Evolutionary conservation across 2,113 vertebrate genomes (phyloP).

Genomic region (Hemicordylus capensis): DNA sequence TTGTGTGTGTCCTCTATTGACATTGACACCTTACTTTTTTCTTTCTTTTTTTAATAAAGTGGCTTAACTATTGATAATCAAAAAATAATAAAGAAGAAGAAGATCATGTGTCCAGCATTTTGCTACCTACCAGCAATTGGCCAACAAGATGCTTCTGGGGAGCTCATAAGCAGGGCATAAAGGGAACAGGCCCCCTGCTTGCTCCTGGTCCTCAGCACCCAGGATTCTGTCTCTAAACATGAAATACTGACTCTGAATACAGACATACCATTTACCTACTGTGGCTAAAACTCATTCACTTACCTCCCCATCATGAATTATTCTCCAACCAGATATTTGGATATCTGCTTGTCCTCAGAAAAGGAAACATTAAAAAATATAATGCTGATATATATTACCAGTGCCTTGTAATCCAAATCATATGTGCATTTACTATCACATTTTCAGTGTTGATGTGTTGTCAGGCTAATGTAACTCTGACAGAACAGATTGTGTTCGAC

Average conservation of each 20-base stretch:
- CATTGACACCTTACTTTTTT: not conserved
- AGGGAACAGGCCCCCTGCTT: not conserved
- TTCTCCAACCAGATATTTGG: not conserved
- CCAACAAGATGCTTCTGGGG: not conserved
- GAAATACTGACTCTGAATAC: not conserved
- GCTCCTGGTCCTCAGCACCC: not conserved
- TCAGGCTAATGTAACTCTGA: not conserved
- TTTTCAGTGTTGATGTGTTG: not conserved
- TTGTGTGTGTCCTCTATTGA: not conserved
- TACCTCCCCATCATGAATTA: not conserved
- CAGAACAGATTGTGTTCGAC: not conserved
- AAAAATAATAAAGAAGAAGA: not conserved
- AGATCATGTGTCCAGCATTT: not conserved
- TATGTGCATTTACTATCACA: slow-evolving; percentile 17
- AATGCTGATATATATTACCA: slow-evolving; percentile 4
- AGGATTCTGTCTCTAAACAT: not conserved
- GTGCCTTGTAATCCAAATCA: not conserved
- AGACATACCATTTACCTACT: not conserved
- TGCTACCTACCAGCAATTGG: not conserved
- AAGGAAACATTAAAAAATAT: slow-evolving; percentile 3
- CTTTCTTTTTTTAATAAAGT: not conserved
- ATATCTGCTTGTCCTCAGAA: slow-evolving; percentile 1
- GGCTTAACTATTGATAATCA: no score
- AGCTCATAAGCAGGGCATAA: not conserved
- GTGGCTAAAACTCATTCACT: not conserved